Percentiles rank a stretch among this genome's conserved stretches.
phyloP scores from a whole-genome alignment of 2,113 vertebrate genomes.

The Dasypus novemcinctus region DNA sequence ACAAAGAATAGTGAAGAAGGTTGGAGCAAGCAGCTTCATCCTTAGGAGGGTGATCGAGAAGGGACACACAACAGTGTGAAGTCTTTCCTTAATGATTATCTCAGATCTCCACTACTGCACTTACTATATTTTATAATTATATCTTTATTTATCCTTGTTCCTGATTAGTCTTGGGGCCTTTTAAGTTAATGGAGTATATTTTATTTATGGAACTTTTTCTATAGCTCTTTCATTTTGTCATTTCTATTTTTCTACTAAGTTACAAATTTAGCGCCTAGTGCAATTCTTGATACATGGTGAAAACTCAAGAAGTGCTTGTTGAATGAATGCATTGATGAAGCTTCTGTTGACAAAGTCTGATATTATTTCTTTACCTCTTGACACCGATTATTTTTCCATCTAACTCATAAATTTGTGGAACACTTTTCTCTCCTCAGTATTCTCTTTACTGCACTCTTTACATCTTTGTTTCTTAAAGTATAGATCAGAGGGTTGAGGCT shows the following conservation, averaged over 20 bases:
- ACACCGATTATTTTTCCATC: neutral
- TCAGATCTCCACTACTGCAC: neutral
- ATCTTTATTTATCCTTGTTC: neutral
- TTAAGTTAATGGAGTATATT: neutral
- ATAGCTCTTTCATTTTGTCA: neutral
- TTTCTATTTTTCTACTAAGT: neutral
- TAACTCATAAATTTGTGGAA: neutral
- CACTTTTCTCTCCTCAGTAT: neutral
- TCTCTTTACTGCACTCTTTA: slow-evolving; percentile 54
- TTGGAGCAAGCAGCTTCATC: neutral
- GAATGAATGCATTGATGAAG: neutral
- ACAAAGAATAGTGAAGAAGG: no score
- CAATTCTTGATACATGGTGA: neutral
- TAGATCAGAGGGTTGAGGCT: slow-evolving; percentile 66
- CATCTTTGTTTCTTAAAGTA: slow-evolving; percentile 63
- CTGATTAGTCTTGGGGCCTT: neutral
- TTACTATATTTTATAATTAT: neutral
- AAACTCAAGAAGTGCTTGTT: neutral
- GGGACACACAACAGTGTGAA: neutral
- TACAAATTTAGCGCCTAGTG: neutral
- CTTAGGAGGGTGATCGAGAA: neutral
- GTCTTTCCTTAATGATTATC: neutral
- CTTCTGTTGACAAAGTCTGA: neutral
- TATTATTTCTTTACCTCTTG: neutral
- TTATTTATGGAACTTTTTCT: neutral